Evolutionary conservation across 2,888 invertebrate genomes (phyloP), one percentile per base, ranked within the genome.

Genomic region (Liodrosophila aerea): DNA sequence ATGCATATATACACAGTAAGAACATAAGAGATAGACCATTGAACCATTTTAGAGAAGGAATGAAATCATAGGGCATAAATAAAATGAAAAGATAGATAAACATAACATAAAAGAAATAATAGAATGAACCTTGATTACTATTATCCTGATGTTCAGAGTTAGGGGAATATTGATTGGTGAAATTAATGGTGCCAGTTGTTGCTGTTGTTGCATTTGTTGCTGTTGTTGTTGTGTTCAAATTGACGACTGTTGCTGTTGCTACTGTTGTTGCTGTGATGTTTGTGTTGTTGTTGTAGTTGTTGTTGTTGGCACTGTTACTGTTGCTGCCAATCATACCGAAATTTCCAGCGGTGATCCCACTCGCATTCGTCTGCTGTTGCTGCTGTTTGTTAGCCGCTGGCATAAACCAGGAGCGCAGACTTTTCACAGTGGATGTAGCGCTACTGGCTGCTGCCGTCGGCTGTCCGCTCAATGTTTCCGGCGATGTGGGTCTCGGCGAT

Each of bases 71-170:
- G 37, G 33, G 36, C 31, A 30, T 27, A 49, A 50, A 41, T n/a
- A 22, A 22, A 47, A 43, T 50, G 11, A 47, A 37, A 8, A 27
- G 18, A 57, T 22, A 34, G 41, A 44, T 34, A 2, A 45, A 51
- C 30, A 56, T 52, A 51, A 15, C 34, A 54, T 67, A 64, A 59
- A 33, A 57, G 73, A 71, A 40, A 80, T 56, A 81, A 66, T 46
- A 72, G 64, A 87, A 89, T 87, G 88, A 89, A 88, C 88, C 87
- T 89, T 89, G 88, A 85, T 83, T 87, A 81, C 85, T 86, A 84
- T 77, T 85, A 61, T 88, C 87, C 87, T 80, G 86, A 59, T 82
- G 83, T 75, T 88, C 86, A 82, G 88, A 83, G 65, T 85, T 86
- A 77, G 76, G 80, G 76, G 82, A 82, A 76, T 86, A 87, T 88